Percentiles rank a stretch among this genome's conserved stretches.
These are phyloP conservation scores for Tetragonula carbonaria DNA, from an alignment of 2,888 invertebrate genomes.

Conservation along the genomic window DNA sequence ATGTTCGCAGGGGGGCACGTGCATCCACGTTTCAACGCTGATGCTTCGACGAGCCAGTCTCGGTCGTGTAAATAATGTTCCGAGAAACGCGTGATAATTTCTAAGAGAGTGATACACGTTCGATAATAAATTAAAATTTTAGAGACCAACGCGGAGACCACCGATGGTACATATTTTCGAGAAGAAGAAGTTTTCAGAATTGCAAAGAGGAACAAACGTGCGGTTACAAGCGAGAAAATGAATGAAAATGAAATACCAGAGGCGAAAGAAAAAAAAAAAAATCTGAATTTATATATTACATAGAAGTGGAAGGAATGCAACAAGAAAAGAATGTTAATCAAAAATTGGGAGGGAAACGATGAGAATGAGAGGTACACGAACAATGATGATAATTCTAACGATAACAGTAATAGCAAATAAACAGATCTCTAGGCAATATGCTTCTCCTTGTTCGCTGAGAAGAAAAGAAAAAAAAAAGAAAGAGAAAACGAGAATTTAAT, in stretches of 20 bases:
- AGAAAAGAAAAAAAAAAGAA: too few relatives aligned
- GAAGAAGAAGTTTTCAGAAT: neutral
- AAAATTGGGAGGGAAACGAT: neutral
- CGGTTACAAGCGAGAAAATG: neutral
- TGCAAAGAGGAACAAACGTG: neutral
- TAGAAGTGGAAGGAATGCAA: neutral
- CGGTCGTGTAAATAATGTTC: conserved; percentile 44
- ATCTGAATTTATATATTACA: too few relatives aligned
- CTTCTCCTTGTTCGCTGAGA: conserved; percentile 39
- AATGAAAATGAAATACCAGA: neutral
- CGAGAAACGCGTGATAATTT: conserved; percentile 4
- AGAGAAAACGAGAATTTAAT: neutral
- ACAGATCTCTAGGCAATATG: conserved; percentile 53
- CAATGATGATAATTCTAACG: neutral
- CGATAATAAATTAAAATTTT: conserved; percentile 34
- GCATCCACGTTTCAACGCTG: neutral
- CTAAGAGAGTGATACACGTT: conserved; percentile 40
- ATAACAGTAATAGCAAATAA: conserved; percentile 36
- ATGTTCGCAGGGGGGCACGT: neutral
- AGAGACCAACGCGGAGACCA: conserved; percentile 10
- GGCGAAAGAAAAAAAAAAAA: neutral
- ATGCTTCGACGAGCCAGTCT: neutral
- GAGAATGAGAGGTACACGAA: conserved; percentile 5
- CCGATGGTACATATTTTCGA: conserved; percentile 45
- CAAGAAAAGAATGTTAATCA: neutral